A percentile compares a stretch with the other conserved stretches of the same genome.
phyloP scores from a whole-genome alignment of 2,797 vertebrate genomes.

The Myiothlypis coronata region DNA sequence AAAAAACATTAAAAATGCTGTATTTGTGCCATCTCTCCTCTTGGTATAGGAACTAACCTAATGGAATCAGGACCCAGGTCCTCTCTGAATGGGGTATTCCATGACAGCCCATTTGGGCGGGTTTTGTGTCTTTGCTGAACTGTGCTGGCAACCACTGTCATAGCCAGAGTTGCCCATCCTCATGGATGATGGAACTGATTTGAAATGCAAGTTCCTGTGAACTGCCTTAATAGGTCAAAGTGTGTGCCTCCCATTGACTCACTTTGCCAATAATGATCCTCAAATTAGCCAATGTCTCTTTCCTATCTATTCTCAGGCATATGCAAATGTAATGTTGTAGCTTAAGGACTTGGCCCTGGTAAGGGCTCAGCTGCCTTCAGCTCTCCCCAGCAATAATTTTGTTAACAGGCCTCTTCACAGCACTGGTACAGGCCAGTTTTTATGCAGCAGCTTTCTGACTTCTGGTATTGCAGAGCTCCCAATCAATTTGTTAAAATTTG shows the following conservation, averaged over 20 bases:
- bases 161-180: background rate
- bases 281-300: background rate
- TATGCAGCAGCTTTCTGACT: conserved; percentile 40
- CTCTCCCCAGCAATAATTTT: background rate
- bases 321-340: background rate
- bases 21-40: background rate
- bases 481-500: conserved; percentile 54
- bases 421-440: conserved; percentile 16
- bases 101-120: background rate
- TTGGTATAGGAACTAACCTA: background rate
- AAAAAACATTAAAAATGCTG: background rate
- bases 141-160: background rate
- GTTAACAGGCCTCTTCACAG: background rate
- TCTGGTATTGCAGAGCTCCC: conserved; percentile 38
- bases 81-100: background rate
- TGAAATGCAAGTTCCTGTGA: background rate
- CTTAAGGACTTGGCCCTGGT: background rate
- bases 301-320: background rate
- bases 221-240: background rate
- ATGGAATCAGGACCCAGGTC: background rate
- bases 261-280: background rate
- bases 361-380: background rate
- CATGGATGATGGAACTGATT: fast-evolving
- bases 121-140: background rate
- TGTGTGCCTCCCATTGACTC: background rate